Conservation (phyloP, 1,140 invertebrate species). For the Drosophila hydei region DNA sequence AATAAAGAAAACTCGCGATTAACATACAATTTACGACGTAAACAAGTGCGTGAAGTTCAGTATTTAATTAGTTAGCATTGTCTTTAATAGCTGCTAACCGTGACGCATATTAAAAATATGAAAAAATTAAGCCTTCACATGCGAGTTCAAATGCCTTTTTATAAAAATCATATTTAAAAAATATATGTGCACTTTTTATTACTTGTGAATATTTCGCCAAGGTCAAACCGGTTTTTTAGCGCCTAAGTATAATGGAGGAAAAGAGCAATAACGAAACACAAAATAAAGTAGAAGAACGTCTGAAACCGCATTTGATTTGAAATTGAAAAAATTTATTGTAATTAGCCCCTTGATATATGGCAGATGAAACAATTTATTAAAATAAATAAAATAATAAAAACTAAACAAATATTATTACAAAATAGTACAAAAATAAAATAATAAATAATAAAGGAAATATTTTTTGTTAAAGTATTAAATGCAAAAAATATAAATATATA, state of each 20-base stretch:
- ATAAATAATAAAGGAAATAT: no score
- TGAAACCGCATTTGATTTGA: no score
- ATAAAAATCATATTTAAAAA: neutral
- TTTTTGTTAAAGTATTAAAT: no score
- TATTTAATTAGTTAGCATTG: constrained; percentile 6
- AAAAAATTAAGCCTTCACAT: constrained; percentile 7
- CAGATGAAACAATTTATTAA: no score
- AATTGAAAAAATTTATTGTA: no score
- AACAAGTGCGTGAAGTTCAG: constrained; percentile 1
- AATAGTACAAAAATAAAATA: no score
- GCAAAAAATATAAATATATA: no score
- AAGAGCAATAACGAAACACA: constrained; percentile 9
- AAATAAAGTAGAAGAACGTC: neutral
- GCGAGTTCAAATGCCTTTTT: constrained; percentile 1
- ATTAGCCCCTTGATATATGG: no score
- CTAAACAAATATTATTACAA: no score
- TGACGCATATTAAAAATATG: neutral
- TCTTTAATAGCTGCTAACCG: constrained; percentile 3
- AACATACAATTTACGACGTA: constrained; percentile 2
- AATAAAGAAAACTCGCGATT: constrained; percentile 1
- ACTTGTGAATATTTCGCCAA: neutral
- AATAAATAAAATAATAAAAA: no score
- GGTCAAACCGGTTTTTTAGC: constrained; percentile 13
- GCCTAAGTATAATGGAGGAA: neutral
- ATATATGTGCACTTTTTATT: neutral